Evolutionary conservation across 2,113 vertebrate species (phyloP).

Genomic region (Alligator mississippiensis): DNA sequence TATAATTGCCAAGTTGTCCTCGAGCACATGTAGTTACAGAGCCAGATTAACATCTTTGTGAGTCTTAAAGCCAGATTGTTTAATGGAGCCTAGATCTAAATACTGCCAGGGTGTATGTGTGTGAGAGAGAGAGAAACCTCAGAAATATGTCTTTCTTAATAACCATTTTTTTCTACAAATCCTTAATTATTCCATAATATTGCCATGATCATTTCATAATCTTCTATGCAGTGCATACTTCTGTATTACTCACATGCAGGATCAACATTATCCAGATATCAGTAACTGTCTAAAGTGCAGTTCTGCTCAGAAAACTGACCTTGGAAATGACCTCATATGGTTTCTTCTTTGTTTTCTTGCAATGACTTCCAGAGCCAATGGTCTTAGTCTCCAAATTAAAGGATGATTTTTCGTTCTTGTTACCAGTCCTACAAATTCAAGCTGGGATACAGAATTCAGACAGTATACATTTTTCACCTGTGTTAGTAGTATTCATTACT

Average conservation of each 20-base stretch:
- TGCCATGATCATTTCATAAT: neutral
- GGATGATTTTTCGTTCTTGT: constrained; percentile 35
- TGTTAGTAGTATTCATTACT: neutral
- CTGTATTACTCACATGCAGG: neutral
- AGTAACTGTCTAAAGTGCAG: neutral
- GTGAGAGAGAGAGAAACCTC: neutral
- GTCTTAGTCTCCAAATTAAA: constrained; percentile 30
- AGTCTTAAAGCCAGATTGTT: constrained; percentile 43
- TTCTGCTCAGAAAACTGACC: constrained; percentile 21
- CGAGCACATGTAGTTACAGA: constrained; percentile 28
- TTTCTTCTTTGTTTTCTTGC: neutral
- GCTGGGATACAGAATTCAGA: constrained; percentile 19
- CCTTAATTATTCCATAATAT: neutral
- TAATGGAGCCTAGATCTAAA: constrained; percentile 21
- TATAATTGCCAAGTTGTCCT: constrained; percentile 47
- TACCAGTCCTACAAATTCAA: constrained; percentile 27
- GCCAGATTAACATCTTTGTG: constrained; percentile 39
- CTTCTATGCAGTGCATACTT: neutral
- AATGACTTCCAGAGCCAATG: constrained; percentile 42
- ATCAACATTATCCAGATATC: neutral
- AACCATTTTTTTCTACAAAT: neutral
- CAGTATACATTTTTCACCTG: no score
- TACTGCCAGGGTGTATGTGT: neutral
- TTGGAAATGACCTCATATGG: constrained; percentile 28
- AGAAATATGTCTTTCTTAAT: neutral